These are phyloP conservation scores for Odontesthes bonariensis DNA, from an alignment of 2,113 vertebrate genomes.

Conservation along the genomic window DNA sequence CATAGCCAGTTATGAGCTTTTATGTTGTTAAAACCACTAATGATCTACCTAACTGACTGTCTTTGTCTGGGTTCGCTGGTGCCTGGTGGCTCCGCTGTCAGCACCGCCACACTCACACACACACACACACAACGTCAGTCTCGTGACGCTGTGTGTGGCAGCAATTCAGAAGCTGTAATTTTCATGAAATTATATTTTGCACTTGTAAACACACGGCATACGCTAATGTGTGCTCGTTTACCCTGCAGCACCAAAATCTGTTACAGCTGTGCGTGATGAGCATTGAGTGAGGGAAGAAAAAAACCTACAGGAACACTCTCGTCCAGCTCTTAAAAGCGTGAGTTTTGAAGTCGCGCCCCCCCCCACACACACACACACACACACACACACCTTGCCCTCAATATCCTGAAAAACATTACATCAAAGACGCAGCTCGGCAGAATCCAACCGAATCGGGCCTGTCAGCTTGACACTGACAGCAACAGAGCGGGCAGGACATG, in stretches of 20 bases:
- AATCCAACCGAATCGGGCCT: constrained; percentile 48
- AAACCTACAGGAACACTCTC: constrained; percentile 23
- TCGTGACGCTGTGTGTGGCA: too few relatives aligned
- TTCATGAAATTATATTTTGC: constrained; percentile 55
- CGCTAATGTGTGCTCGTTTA: constrained; percentile 14
- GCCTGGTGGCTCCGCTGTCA: constrained; percentile 46
- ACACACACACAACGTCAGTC: constrained; percentile 42
- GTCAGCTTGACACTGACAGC: constrained; percentile 64
- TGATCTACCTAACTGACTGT: constrained; percentile 57
- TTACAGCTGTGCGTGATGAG: constrained; percentile 2
- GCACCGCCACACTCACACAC: constrained; percentile 59
- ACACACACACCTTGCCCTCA: too few relatives aligned
- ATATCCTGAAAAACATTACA: constrained; percentile 58
- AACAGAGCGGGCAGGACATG: constrained; percentile 45
- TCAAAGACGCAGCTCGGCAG: constrained; percentile 49
- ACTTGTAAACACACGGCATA: constrained; percentile 36
- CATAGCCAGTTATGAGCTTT: constrained; percentile 57
- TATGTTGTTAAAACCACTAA: constrained; percentile 69
- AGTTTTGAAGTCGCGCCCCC: constrained; percentile 41
- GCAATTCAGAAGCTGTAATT: constrained; percentile 53
- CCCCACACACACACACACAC: too few relatives aligned
- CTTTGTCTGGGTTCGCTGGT: constrained; percentile 64
- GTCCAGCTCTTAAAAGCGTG: constrained; percentile 41
- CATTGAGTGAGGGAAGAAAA: constrained; percentile 19
- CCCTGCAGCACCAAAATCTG: constrained; percentile 12